Percentiles rank a stretch among this genome's conserved stretches.
phyloP scores from a whole-genome alignment of 2,888 invertebrate genomes.

The Rhyacophila evoluta region DNA sequence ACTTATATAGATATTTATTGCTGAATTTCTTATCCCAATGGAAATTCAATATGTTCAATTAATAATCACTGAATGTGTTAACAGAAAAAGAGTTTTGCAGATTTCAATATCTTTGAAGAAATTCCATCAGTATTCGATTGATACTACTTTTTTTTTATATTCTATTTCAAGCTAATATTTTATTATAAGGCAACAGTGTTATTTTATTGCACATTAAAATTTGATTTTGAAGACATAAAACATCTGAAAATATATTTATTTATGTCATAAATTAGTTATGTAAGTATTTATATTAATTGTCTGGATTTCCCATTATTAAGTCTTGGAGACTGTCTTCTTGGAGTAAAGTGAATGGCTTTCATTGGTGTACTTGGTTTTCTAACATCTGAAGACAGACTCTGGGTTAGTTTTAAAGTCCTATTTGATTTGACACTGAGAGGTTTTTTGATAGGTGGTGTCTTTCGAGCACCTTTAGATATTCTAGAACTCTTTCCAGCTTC shows the following conservation, averaged over 20 bases:
- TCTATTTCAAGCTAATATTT: not conserved
- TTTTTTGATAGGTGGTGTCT: conserved; percentile 72
- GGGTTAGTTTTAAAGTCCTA: conserved; percentile 68
- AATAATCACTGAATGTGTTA: too few relatives aligned
- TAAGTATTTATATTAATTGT: conserved; percentile 32
- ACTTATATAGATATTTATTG: too few relatives aligned
- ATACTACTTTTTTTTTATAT: not conserved
- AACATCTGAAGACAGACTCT: conserved; percentile 61
- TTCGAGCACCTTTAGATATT: conserved; percentile 58
- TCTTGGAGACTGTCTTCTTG: conserved; percentile 59
- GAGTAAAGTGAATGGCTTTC: conserved; percentile 63
- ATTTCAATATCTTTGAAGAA: too few relatives aligned
- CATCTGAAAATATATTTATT: not conserved
- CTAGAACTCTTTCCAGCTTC: conserved; percentile 58
- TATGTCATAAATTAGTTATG: not conserved
- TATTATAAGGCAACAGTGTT: not conserved
- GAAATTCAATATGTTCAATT: too few relatives aligned
- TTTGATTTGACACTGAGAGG: conserved; percentile 70
- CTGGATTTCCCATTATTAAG: conserved; percentile 48
- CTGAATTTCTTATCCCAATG: too few relatives aligned
- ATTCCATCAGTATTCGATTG: too few relatives aligned
- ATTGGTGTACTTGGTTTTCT: conserved; percentile 73
- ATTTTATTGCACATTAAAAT: conserved; percentile 2
- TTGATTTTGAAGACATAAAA: not conserved
- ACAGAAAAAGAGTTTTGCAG: too few relatives aligned